A percentile compares a stretch with the other conserved stretches of the same genome.
These are phyloP conservation scores for Lycorma delicatula DNA, from an alignment of 1,140 invertebrate species.

Conservation along the genomic window DNA sequence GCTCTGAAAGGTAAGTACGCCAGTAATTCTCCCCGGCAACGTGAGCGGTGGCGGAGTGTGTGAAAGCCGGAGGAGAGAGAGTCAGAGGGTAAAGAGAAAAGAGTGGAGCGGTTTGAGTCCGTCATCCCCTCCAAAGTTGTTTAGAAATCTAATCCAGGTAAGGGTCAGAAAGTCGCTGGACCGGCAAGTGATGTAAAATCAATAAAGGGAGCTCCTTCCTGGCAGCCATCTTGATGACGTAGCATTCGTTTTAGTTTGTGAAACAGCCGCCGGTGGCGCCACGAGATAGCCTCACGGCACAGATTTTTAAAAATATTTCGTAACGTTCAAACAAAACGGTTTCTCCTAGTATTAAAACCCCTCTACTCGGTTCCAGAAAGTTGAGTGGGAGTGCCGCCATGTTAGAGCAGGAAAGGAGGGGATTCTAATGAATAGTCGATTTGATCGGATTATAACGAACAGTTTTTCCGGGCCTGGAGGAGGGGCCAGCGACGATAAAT, in stretches of 20 bases:
- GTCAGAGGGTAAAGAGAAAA: background rate
- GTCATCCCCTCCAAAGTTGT: background rate
- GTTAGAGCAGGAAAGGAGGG: background rate
- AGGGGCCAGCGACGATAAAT: slow-evolving; percentile 1
- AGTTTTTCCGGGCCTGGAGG: slow-evolving; percentile 3
- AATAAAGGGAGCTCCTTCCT: background rate
- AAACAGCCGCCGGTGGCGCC: background rate
- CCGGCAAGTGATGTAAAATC: slow-evolving; percentile 2
- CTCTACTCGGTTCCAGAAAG: no score
- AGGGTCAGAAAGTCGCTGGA: slow-evolving; percentile 3
- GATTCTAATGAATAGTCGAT: slow-evolving; percentile 2
- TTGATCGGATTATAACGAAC: background rate
- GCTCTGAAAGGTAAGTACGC: no score
- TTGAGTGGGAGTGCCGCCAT: slow-evolving; percentile 4
- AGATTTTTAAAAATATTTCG: background rate
- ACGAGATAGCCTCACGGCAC: background rate
- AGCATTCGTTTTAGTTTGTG: slow-evolving; percentile 2
- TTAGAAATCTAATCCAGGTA: slow-evolving; percentile 6
- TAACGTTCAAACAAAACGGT: background rate
- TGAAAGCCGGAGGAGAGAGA: background rate
- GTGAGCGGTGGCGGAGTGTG: no score
- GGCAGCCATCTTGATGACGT: slow-evolving; percentile 4
- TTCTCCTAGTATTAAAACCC: no score
- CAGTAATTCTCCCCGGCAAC: no score
- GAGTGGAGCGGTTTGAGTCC: no score